Percentiles rank a stretch among this genome's conserved stretches.
phyloP scores from a whole-genome alignment of 2,797 vertebrate species.

The Pantherophis vulpinus region DNA sequence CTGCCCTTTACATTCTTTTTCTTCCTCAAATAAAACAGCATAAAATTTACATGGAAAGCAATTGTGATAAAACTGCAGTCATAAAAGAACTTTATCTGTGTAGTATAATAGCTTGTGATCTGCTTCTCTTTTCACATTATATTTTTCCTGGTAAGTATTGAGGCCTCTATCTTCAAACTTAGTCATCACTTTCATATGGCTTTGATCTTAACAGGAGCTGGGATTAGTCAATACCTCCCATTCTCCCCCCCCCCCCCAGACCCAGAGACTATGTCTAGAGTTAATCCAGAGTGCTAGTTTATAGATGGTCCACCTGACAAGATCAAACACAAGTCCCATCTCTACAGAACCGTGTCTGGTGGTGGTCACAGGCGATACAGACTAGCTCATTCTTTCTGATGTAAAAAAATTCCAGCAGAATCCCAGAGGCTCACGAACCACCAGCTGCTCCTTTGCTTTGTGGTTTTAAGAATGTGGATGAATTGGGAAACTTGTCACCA shows the following conservation, averaged over 20 bases:
- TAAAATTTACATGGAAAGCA: neutral
- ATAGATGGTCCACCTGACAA: constrained; percentile 29
- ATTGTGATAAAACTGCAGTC: neutral
- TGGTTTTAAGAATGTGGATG: constrained; percentile 69
- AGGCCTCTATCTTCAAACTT: neutral
- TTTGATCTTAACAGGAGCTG: neutral
- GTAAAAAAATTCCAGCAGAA: constrained; percentile 63
- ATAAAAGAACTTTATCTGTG: neutral
- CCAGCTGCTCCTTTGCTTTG: constrained; percentile 71
- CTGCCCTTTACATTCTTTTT: neutral
- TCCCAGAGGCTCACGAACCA: constrained; percentile 54
- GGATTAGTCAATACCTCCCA: neutral
- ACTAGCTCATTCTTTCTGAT: constrained; percentile 60
- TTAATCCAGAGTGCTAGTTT: neutral
- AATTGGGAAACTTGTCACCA: constrained; percentile 75
- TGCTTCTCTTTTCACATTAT: neutral
- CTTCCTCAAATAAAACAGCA: neutral
- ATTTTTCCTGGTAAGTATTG: neutral
- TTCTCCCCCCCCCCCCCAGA: neutral
- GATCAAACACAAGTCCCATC: constrained; percentile 37
- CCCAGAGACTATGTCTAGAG: neutral
- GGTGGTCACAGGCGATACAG: constrained; percentile 22
- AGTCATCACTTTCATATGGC: neutral
- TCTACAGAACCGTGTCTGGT: constrained; percentile 32
- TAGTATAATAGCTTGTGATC: neutral